Base-by-base conservation (phyloP, 2,113 vertebrate species). In the Stomatorhinus ivindoensis region DNA sequence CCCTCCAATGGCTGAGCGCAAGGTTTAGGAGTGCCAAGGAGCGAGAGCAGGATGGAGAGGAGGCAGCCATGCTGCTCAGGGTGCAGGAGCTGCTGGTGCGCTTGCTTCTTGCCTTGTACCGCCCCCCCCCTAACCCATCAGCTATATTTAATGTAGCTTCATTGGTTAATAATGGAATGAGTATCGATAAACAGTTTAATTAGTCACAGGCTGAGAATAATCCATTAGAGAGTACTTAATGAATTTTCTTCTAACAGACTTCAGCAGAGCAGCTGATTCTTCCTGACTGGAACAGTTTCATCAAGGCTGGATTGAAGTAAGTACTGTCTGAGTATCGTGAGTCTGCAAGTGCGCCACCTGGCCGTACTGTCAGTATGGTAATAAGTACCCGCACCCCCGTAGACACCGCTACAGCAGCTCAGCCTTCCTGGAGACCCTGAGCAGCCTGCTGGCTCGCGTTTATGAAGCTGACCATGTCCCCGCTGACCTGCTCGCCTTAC, bases 261-360 rank as follows among this genome's bases (percentile, higher is more conserved):
- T 89, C 92, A 5, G 87, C 95, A 87, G 93, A 92, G 24, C 95
- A 96, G 50, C 90, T 98, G 87, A 90, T 93, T 61, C 94, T 96
- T 48, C 92, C 92, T 19, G 97, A 97, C 4, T 99, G 98, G 98
- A 97, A 97, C 92, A 93, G 47, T 91, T 94, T 99, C 90, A 95
- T 99, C 90, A 99, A 97, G 93, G 92, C 90, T 0, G 98, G 98
- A 89, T 96, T 99, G 44, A 99, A 95, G 96, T 96, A 90, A 35
- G 95, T 90, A 46, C 39, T n/a, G 21, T 82, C 42, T 9, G 42
- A 46, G 35, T 39, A 53, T 80, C 8, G 21, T 85, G 11, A 46
- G 21, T 48, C 24, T 48, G 24, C 24, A 27, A 47, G n/a, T 13
- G 42, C 10, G 4, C 7, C 46, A 50, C n/a, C 83, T 86, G 47